Base-by-base conservation (phyloP, 1,140 invertebrate species). In the Dreissena rostriformis region DNA sequence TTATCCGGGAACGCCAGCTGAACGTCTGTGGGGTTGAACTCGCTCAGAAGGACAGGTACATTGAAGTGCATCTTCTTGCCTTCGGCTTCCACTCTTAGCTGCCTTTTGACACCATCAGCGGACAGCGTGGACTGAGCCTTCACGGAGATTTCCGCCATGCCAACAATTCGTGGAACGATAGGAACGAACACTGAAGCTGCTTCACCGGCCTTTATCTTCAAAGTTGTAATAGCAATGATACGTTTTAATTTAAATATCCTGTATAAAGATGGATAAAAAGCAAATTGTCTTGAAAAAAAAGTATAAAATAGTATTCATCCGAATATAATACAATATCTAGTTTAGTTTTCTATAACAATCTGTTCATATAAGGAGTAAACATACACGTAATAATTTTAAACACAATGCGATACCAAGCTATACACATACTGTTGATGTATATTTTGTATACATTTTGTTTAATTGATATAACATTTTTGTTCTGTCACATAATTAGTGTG, bases 81-180 rank as follows among this genome's bases (percentile, higher is more conserved):
- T 24, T 75, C 72, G 12, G 80, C 84, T 68, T 82, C 84, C 4
- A 86, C 72, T 12, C 76, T 76, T 15, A 86, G 68, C 4, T 86
- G 53, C 53, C 72, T 76, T 29, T 71, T 55, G 5, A 86, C 77
- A 17, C 71, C 71, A 51, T 86, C 84, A 51, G 79, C 84, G 29
- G 84, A 78, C 0, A 75, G 63, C n/a, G 61, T 15, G 4, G 84
- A 66, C 39, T 77, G 73, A 0, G 84, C 84, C 53, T 81, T 86
- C 15, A 86, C 79, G 1, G 66, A 19, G 17, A 86, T 72, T 2
- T 71, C 26, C 12, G 80, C 68, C 4, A 61, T 52, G 1, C 78
- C 84, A 14, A 86, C 29, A n/a, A 77, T 70, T 26, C 11, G 26
- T 1, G 84, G 70, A 6, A 86, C 57, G 1, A 86, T 82, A 14